Conservation (phyloP, 2,888 invertebrate species). For the Polydrusus tereticollis region DNA sequence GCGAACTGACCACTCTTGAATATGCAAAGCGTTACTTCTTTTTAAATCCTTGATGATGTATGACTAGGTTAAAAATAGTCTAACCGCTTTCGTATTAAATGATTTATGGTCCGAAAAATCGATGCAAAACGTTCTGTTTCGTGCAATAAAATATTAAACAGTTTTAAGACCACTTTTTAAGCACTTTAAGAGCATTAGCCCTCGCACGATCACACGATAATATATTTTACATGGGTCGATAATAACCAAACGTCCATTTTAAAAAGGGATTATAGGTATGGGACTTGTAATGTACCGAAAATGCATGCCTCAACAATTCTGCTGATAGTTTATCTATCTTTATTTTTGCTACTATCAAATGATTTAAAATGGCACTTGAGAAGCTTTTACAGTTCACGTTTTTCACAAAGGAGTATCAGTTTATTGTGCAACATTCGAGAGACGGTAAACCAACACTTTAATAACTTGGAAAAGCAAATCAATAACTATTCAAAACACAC, state of each 20-base stretch:
- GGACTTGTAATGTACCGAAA: no score
- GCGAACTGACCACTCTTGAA: background rate
- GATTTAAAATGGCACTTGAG: no score
- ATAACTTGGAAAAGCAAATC: no score
- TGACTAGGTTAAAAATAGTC: background rate
- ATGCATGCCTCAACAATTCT: no score
- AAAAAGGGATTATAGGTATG: no score
- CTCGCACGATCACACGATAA: background rate
- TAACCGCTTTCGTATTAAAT: background rate
- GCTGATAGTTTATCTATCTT: no score
- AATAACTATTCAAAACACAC: no score
- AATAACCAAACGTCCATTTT: background rate
- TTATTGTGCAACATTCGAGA: no score
- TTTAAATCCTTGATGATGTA: background rate
- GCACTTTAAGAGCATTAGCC: slow-evolving; percentile 2
- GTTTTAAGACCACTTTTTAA: background rate
- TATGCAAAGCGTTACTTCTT: background rate
- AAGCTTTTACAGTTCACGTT: no score
- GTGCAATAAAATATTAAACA: slow-evolving; percentile 11
- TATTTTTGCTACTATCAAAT: no score
- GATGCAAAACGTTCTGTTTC: slow-evolving; percentile 7
- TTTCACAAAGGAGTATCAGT: no score
- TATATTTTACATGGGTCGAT: background rate
- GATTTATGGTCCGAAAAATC: slow-evolving; percentile 16
- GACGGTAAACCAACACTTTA: no score